These are phyloP conservation scores for Scyliorhinus canicula DNA, from an alignment of 2,797 vertebrate species.

Conservation along the genomic window DNA sequence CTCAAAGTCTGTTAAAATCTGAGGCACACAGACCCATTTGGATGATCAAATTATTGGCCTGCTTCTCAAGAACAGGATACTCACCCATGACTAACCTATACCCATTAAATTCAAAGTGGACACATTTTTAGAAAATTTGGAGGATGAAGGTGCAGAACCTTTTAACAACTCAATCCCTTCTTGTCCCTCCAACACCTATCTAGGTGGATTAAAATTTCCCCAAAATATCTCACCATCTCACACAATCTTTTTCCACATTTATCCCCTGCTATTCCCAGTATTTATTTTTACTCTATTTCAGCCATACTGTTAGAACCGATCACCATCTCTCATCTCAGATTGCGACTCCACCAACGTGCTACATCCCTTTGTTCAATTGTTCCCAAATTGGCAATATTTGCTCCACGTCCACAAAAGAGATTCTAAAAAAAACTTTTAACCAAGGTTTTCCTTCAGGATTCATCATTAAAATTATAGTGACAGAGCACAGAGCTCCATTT, in stretches of 20 bases:
- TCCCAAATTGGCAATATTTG: not conserved
- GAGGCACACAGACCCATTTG: not conserved
- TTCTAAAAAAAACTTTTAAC: not conserved
- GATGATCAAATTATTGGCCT: not conserved
- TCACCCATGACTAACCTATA: no score
- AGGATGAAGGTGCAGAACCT: no score
- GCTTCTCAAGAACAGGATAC: not conserved
- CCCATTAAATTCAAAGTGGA: not conserved
- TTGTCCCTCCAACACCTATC: not conserved
- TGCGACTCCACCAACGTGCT: not conserved
- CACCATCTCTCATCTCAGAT: not conserved
- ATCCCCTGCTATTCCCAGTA: not conserved
- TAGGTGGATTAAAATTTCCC: not conserved
- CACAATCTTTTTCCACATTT: not conserved
- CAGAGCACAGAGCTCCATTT: not conserved
- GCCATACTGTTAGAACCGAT: no score
- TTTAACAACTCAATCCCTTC: not conserved
- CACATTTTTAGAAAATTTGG: not conserved
- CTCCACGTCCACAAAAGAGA: not conserved
- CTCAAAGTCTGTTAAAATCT: not conserved
- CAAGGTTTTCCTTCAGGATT: not conserved
- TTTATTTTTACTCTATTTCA: not conserved
- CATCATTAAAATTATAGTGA: not conserved
- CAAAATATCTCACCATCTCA: not conserved
- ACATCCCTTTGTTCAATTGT: not conserved